phyloP scores from a whole-genome alignment of 2,113 vertebrate genomes.

The Forbesichthys agassizii region DNA sequence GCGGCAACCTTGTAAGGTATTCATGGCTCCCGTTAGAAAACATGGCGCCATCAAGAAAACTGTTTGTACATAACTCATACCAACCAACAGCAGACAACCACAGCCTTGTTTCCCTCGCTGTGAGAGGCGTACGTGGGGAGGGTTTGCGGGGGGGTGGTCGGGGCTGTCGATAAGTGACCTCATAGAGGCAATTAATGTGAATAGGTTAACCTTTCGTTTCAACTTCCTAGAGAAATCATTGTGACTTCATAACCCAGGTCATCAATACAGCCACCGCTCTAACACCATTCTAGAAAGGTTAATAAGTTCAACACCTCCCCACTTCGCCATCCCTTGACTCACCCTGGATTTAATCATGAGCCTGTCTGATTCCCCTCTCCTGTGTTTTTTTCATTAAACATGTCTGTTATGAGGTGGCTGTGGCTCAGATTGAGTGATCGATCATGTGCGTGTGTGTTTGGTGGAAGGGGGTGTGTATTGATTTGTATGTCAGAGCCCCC shows the following conservation, averaged over 20 bases:
- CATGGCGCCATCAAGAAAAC: constrained; percentile 42
- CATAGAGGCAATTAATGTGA: constrained; percentile 68
- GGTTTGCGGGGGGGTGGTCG: neutral
- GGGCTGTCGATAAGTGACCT: constrained; percentile 61
- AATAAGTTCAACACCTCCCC: constrained; percentile 67
- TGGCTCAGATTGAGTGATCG: neutral
- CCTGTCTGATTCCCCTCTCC: constrained; percentile 30
- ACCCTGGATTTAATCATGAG: constrained; percentile 31
- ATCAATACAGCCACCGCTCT: constrained; percentile 68
- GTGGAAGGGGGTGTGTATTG: no score
- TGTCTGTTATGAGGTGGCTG: neutral
- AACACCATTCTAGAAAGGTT: constrained; percentile 72
- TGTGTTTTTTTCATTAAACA: neutral
- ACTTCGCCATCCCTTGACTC: constrained; percentile 13
- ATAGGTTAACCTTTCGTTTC: constrained; percentile 76
- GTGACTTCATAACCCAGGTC: constrained; percentile 70
- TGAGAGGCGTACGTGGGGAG: neutral
- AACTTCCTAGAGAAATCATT: constrained; percentile 70
- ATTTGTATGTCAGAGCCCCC: no score
- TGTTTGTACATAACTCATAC: constrained; percentile 56
- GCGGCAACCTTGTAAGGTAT: constrained; percentile 48
- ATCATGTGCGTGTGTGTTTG: constrained; percentile 1
- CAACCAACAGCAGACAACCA: constrained; percentile 39
- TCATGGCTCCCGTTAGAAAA: constrained; percentile 52
- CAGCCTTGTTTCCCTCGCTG: neutral